Conservation (phyloP, 2,797 vertebrate genomes). For the Epinephelus malabaricus region DNA sequence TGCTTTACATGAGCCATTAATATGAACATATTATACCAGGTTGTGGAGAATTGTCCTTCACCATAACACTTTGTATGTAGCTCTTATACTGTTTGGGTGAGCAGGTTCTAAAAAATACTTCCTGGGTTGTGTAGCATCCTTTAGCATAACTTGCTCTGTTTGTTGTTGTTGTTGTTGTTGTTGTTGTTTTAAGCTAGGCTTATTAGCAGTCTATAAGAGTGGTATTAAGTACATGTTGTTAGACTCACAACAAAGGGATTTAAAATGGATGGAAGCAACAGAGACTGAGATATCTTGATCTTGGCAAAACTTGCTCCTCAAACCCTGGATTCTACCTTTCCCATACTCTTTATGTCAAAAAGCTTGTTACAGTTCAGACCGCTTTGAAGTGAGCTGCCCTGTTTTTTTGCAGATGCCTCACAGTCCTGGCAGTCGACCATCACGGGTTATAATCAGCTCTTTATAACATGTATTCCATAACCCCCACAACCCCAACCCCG, state of each 20-base stretch:
- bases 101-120: too few relatives aligned
- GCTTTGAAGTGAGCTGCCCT: background rate
- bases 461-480: constrained; percentile 51
- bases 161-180: background rate
- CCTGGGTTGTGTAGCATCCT: too few relatives aligned
- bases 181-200: background rate
- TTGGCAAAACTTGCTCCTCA: background rate
- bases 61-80: too few relatives aligned
- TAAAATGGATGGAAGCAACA: too few relatives aligned
- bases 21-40: too few relatives aligned
- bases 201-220: too few relatives aligned
- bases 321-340: background rate
- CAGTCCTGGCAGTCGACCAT: constrained; percentile 24
- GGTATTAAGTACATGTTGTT: too few relatives aligned
- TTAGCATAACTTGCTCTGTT: background rate
- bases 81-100: too few relatives aligned
- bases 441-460: constrained; percentile 45
- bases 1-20: too few relatives aligned
- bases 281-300: too few relatives aligned
- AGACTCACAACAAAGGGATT: too few relatives aligned
- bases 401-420: constrained; percentile 1
- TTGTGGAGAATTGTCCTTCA: too few relatives aligned
- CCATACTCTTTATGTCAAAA: background rate
- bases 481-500: background rate
- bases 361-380: background rate